These are phyloP conservation scores for Pelvicachromis taeniatus DNA, from an alignment of 2,113 vertebrate genomes.

Conservation along the genomic window DNA sequence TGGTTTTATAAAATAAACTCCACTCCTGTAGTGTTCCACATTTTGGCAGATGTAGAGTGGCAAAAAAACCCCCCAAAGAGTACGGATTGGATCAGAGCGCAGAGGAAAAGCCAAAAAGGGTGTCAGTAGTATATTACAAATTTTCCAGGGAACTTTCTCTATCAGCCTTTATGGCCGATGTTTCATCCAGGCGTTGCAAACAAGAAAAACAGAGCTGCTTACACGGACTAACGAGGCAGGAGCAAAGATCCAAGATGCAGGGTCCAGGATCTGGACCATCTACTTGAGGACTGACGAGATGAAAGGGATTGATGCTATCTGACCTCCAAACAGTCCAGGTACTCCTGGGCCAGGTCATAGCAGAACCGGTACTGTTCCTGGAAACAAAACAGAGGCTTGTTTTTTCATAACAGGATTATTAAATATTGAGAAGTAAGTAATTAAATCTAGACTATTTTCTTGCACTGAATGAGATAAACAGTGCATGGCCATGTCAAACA, in stretches of 20 bases:
- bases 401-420: background rate
- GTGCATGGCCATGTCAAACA: background rate
- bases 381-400: background rate
- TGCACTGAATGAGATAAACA: background rate
- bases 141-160: slow-evolving; percentile 24
- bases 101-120: slow-evolving; percentile 12
- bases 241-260: background rate
- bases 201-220: slow-evolving; percentile 37
- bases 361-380: slow-evolving; percentile 81
- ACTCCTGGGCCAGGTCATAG: slow-evolving; percentile 77
- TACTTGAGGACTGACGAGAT: background rate
- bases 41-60: slow-evolving; percentile 40
- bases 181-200: slow-evolving; percentile 41
- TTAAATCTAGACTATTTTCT: background rate
- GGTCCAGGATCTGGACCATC: background rate
- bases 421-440: background rate
- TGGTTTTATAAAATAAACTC: slow-evolving; percentile 34
- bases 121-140: slow-evolving; percentile 42
- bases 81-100: slow-evolving; percentile 13
- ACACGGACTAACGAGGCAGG: slow-evolving; percentile 7
- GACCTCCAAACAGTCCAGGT: slow-evolving; percentile 74
- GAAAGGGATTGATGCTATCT: slow-evolving; percentile 68
- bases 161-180: background rate
- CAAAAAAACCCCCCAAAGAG: slow-evolving; percentile 13
- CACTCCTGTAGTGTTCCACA: slow-evolving; percentile 38